A percentile compares a stretch with the other conserved stretches of the same genome.
These are phyloP conservation scores for Endotricha flammealis DNA, from an alignment of 2,888 invertebrate species.

Conservation along the genomic window DNA sequence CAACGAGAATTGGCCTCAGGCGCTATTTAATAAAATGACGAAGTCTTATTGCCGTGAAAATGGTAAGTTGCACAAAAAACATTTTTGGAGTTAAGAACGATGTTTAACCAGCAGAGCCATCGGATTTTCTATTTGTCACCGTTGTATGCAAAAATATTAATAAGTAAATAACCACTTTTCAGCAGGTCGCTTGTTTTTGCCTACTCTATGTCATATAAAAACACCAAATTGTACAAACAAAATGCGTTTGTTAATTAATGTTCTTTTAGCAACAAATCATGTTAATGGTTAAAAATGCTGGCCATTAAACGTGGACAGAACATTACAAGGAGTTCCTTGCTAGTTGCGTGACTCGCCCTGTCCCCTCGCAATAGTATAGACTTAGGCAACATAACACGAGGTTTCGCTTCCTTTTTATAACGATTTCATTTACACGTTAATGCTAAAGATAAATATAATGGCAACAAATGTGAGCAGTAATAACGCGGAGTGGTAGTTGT, in stretches of 20 bases:
- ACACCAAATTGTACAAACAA: no score
- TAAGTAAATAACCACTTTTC: no score
- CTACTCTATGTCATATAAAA: no score
- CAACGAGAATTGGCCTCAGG: no score
- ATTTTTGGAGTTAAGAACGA: no score
- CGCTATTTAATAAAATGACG: no score
- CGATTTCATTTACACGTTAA: conserved; percentile 45
- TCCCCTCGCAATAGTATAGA: conserved; percentile 35
- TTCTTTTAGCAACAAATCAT: background rate
- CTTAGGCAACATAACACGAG: conserved; percentile 37
- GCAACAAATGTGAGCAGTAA: conserved; percentile 31
- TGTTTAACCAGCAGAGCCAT: no score
- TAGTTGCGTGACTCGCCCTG: conserved; percentile 39
- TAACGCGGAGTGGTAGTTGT: conserved; percentile 40
- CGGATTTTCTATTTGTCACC: no score
- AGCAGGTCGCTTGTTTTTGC: no score
- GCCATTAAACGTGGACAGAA: background rate
- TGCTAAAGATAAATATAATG: conserved; percentile 19
- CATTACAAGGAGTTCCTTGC: background rate
- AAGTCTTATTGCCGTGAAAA: no score
- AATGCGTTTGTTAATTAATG: background rate
- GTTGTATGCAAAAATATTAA: no score
- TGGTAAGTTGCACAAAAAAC: no score
- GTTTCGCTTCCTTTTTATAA: conserved; percentile 38
- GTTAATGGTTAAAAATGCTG: background rate